These are phyloP conservation scores for Metallyticus violacea DNA, from an alignment of 2,888 invertebrate genomes.

Conservation along the genomic window DNA sequence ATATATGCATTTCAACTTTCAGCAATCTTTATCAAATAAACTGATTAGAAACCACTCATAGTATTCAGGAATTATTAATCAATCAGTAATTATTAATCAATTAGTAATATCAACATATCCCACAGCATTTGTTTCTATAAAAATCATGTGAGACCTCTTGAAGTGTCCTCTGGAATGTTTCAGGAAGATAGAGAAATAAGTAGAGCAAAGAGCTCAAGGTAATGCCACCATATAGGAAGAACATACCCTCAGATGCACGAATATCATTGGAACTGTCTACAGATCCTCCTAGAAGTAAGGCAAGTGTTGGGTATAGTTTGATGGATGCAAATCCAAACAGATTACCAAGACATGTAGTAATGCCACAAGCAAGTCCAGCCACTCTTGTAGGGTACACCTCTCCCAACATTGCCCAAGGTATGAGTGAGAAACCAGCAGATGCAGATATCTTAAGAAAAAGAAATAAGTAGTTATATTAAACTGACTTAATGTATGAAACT, in stretches of 20 bases:
- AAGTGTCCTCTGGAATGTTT: constrained; percentile 1
- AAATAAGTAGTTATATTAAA: background rate
- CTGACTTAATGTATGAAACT: background rate
- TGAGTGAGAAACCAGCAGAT: background rate
- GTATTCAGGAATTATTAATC: no score
- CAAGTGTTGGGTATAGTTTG: background rate
- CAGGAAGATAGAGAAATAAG: background rate
- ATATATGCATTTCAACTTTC: no score
- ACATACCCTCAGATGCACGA: background rate
- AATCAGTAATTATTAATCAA: no score
- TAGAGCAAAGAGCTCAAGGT: background rate
- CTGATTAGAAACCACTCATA: no score
- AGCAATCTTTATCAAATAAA: no score
- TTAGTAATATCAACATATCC: no score
- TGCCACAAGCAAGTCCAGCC: background rate
- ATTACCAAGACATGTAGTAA: background rate
- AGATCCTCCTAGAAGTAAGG: background rate
- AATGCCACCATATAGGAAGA: background rate
- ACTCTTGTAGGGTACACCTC: background rate
- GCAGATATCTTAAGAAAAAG: background rate
- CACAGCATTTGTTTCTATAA: background rate
- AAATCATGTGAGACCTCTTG: background rate
- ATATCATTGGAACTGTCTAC: background rate
- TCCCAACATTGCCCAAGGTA: constrained; percentile 4
- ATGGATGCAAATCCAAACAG: background rate